Percentiles rank a stretch among this genome's conserved stretches.
Evolutionary conservation across 2,113 vertebrate genomes (phyloP).

Genomic region (Perca schrenkii): DNA sequence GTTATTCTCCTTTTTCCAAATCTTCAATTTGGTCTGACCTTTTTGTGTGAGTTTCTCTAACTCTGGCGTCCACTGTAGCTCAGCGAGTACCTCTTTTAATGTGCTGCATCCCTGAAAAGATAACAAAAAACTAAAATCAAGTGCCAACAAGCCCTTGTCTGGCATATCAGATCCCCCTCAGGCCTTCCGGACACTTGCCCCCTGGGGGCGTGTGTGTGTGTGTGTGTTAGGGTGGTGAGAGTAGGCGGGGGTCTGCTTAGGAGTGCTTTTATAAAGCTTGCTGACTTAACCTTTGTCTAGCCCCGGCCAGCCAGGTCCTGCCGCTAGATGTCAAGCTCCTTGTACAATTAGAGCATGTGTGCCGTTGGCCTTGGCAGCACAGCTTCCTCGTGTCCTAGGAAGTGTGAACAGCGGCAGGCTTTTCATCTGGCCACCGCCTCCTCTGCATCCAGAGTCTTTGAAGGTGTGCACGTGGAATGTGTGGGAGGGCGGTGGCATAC

Average conservation of each 20-base stretch:
- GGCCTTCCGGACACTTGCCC: conserved; percentile 69
- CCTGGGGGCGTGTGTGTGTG: conserved; percentile 33
- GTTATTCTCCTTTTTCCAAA: background rate
- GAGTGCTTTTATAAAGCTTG: conserved; percentile 90
- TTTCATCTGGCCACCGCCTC: conserved; percentile 63
- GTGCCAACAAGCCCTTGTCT: conserved; percentile 79
- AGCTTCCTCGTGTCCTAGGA: conserved; percentile 85
- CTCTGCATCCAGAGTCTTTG: conserved; percentile 49
- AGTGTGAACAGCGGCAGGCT: conserved; percentile 86
- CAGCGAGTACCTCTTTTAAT: conserved; percentile 58
- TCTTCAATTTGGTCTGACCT: background rate
- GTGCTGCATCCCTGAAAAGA: conserved; percentile 73
- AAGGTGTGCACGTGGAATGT: conserved; percentile 38
- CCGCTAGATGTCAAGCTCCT: conserved; percentile 93
- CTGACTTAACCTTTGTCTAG: conserved; percentile 97
- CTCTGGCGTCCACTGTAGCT: conserved; percentile 51
- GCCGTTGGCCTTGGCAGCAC: conserved; percentile 92
- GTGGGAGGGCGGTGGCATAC: background rate
- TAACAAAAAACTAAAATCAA: conserved; percentile 73
- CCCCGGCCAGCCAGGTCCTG: conserved; percentile 88
- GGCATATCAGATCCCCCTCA: conserved; percentile 76
- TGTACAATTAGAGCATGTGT: conserved; percentile 95
- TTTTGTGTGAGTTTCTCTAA: background rate
- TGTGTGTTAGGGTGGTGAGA: conserved; percentile 26
- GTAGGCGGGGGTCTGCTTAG: conserved; percentile 84